Conservation (phyloP, 2,888 invertebrate genomes). For the Cephus pygmeus region DNA sequence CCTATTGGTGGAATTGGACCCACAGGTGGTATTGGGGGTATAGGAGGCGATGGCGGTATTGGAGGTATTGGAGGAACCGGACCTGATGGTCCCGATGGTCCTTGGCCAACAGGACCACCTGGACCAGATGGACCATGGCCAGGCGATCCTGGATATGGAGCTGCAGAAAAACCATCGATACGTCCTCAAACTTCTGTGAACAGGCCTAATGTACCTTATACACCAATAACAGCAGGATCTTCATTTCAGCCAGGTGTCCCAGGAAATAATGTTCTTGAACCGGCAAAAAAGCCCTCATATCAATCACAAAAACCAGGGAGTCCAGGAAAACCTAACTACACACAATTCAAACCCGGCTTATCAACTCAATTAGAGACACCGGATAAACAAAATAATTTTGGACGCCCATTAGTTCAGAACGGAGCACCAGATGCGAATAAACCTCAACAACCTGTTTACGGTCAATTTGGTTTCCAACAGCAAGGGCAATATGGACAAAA, state of each 20-base stretch:
- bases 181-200: background rate
- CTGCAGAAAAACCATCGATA: constrained; percentile 16
- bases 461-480: constrained; percentile 14
- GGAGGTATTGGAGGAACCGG: constrained; percentile 50
- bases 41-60: constrained; percentile 41
- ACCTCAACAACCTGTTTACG: background rate
- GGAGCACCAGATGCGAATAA: background rate
- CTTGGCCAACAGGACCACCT: constrained; percentile 56
- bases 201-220: constrained; percentile 14
- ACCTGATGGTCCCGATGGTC: constrained; percentile 46
- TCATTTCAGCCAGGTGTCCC: constrained; percentile 15
- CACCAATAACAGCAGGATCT: constrained; percentile 22
- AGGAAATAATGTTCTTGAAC: constrained; percentile 1
- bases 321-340: constrained; percentile 19
- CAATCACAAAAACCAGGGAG: constrained; percentile 58
- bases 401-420: background rate
- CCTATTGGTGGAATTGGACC: constrained; percentile 36
- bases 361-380: constrained; percentile 6
- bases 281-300: background rate
- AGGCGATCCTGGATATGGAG: constrained; percentile 58
- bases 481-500: constrained; percentile 10
- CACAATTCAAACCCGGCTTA: background rate
- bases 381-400: constrained; percentile 15
- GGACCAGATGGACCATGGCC: constrained; percentile 60
- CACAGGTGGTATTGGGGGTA: constrained; percentile 39